Evolutionary conservation across 2,888 invertebrate species (phyloP).

Genomic region (Allygus modestus): DNA sequence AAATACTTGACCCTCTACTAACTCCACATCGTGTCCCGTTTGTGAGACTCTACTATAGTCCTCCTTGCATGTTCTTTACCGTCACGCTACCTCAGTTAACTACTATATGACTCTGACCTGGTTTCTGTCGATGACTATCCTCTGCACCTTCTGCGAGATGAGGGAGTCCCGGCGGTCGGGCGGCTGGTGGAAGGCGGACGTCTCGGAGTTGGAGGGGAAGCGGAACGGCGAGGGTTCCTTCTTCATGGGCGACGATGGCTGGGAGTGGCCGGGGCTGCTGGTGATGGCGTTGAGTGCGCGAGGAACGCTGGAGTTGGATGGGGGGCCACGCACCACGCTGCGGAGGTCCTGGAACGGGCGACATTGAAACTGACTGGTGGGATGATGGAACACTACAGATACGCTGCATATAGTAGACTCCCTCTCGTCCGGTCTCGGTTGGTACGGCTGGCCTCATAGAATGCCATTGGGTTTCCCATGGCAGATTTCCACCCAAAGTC

Average conservation of each 20-base stretch:
- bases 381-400: too few species aligned
- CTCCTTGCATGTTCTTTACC: too few species aligned
- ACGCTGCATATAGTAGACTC: too few species aligned
- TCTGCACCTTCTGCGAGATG: constrained; percentile 66
- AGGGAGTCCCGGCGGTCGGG: constrained; percentile 57
- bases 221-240: constrained; percentile 80
- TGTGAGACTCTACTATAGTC: too few species aligned
- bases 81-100: too few species aligned
- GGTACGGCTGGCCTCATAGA: too few species aligned
- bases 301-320: constrained; percentile 81
- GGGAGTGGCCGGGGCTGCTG: constrained; percentile 77
- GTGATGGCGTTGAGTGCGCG: constrained; percentile 78
- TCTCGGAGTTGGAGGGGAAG: constrained; percentile 72
- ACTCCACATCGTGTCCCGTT: too few species aligned
- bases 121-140: constrained; percentile 67
- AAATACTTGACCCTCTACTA: too few species aligned
- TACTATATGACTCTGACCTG: constrained; percentile 67
- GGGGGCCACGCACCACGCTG: constrained; percentile 74
- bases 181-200: constrained; percentile 67
- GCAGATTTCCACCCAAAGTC: too few species aligned
- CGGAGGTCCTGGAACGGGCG: constrained; percentile 73
- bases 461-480: too few species aligned
- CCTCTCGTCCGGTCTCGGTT: too few species aligned
- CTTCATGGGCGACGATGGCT: constrained; percentile 84
- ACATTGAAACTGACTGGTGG: too few species aligned